phyloP scores from a whole-genome alignment of 2,888 invertebrate genomes.

The Sceliomorpha sp. region DNA sequence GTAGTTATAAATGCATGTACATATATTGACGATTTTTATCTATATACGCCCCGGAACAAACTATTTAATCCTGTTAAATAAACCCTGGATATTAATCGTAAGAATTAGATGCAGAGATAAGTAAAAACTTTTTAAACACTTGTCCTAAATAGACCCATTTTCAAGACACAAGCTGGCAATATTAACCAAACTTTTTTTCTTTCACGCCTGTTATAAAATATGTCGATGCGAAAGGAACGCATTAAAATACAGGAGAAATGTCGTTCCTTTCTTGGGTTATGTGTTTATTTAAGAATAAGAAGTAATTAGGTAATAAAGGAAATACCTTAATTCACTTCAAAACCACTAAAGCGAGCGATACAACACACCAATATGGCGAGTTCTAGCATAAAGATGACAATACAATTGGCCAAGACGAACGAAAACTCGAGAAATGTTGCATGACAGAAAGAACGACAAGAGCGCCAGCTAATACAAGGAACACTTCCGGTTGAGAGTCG shows the following conservation, averaged over 20 bases:
- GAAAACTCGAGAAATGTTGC: slow-evolving; percentile 44
- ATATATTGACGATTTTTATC: too few relatives aligned
- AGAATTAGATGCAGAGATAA: slow-evolving; percentile 61
- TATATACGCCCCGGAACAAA: too few relatives aligned
- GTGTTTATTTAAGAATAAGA: slow-evolving; percentile 24
- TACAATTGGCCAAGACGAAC: slow-evolving; percentile 56
- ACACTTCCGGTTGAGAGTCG: too few relatives aligned
- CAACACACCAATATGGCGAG: slow-evolving; percentile 81
- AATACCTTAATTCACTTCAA: slow-evolving; percentile 78
- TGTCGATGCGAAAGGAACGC: slow-evolving; percentile 20
- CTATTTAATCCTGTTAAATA: too few relatives aligned
- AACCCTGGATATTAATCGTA: slow-evolving; percentile 42
- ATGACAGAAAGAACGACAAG: neutral
- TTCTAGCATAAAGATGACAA: slow-evolving; percentile 28
- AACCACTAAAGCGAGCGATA: slow-evolving; percentile 79
- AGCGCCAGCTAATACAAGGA: too few relatives aligned
- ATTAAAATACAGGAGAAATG: slow-evolving; percentile 10
- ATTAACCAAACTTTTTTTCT: slow-evolving; percentile 79
- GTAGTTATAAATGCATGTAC: too few relatives aligned
- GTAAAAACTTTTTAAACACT: slow-evolving; percentile 1
- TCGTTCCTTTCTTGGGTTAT: slow-evolving; percentile 33
- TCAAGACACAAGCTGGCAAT: slow-evolving; percentile 78
- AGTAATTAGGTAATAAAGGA: slow-evolving; percentile 47
- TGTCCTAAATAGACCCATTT: slow-evolving; percentile 47
- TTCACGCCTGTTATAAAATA: slow-evolving; percentile 35